phyloP scores from a whole-genome alignment of 2,113 vertebrate species.

The Micronycteris hirsuta region DNA sequence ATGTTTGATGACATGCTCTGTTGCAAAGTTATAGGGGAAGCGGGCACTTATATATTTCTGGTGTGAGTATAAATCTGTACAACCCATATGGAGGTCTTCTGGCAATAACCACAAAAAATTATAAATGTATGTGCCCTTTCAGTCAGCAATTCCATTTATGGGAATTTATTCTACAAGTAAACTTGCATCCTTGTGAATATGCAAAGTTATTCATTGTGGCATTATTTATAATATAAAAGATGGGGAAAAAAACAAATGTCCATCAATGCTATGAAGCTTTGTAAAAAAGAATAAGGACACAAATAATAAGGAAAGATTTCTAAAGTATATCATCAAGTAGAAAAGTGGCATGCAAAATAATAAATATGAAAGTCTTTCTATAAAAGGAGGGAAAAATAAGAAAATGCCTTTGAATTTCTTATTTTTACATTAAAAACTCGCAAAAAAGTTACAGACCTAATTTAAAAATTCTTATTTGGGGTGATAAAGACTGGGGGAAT shows the following conservation, averaged over 20 bases:
- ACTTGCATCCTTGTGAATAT: neutral
- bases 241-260: neutral
- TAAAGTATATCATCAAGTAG: neutral
- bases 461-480: neutral
- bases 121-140: neutral
- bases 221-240: neutral
- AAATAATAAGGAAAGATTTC: neutral
- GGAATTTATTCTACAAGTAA: conserved; percentile 9
- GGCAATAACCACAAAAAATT: conserved; percentile 33
- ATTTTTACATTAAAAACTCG: neutral
- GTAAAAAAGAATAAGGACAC: neutral
- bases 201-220: neutral
- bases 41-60: neutral
- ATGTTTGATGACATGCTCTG: neutral
- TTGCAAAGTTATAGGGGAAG: neutral
- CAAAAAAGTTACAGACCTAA: neutral
- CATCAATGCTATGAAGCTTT: neutral
- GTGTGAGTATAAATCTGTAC: neutral
- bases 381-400: neutral
- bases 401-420: neutral
- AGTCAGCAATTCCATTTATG: conserved; percentile 1
- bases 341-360: neutral
- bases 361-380: neutral
- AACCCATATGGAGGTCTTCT: neutral
- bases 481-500: neutral